A percentile compares a stretch with the other conserved stretches of the same genome.
These are phyloP conservation scores for Sebastes baramenuke DNA, from an alignment of 2,797 vertebrate genomes.

Conservation along the genomic window DNA sequence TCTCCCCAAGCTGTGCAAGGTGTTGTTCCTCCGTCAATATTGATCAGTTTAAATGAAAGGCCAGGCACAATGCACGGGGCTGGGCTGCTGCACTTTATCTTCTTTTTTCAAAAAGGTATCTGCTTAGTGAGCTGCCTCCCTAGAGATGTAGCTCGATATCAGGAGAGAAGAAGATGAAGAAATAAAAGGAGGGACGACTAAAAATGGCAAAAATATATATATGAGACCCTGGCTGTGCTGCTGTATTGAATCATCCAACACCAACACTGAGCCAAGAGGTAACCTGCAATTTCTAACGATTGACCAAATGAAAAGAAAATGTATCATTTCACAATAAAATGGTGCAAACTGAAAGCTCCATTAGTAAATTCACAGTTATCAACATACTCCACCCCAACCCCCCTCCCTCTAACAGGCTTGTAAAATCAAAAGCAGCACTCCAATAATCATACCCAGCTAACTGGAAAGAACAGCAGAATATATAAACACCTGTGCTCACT, in stretches of 20 bases:
- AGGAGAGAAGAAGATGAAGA: not conserved
- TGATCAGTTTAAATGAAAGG: constrained; percentile 64
- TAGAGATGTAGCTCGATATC: constrained; percentile 8
- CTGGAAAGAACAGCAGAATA: constrained; percentile 42
- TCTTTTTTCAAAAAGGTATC: constrained; percentile 39
- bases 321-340: not conserved
- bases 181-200: not conserved
- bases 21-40: constrained; percentile 60
- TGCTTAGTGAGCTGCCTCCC: constrained; percentile 30
- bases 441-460: constrained; percentile 27
- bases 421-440: constrained; percentile 33
- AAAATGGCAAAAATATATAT: not conserved
- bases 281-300: not conserved
- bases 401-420: not conserved
- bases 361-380: not conserved
- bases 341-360: not conserved
- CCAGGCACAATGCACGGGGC: constrained; percentile 19
- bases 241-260: not conserved
- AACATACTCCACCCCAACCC: not conserved
- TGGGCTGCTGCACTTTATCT: constrained; percentile 30
- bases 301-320: not conserved
- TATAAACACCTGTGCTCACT: constrained; percentile 45
- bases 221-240: not conserved
- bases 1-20: constrained; percentile 18
- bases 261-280: not conserved